These are phyloP conservation scores for Oligia fasciuncula DNA, from an alignment of 2,888 invertebrate species.

Conservation along the genomic window DNA sequence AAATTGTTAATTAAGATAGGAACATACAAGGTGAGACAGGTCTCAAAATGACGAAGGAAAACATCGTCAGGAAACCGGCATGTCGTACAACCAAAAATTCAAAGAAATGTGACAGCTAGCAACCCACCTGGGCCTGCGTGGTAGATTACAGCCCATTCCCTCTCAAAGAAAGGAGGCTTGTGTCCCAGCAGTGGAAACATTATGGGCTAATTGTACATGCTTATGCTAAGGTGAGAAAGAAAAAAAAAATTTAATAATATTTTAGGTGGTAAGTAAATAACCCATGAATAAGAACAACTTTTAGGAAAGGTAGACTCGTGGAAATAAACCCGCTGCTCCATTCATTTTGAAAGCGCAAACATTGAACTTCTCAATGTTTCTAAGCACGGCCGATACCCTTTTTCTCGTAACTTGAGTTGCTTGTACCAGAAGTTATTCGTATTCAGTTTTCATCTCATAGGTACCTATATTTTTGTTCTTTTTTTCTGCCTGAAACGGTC, in stretches of 20 bases:
- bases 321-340: neutral
- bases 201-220: no score
- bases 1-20: slow-evolving; percentile 22
- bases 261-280: neutral
- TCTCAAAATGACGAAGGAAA: neutral
- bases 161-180: no score
- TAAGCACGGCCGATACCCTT: slow-evolving; percentile 1
- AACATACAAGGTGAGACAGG: neutral
- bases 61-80: neutral
- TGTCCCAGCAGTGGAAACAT: no score
- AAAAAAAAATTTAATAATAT: neutral
- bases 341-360: slow-evolving; percentile 20
- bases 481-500: neutral
- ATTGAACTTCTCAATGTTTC: neutral
- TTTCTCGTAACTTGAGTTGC: slow-evolving; percentile 5
- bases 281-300: slow-evolving; percentile 10
- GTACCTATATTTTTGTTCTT: neutral
- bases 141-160: neutral
- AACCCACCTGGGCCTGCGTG: neutral
- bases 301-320: neutral
- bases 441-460: neutral
- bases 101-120: no score
- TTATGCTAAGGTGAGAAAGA: neutral
- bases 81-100: neutral
- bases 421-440: slow-evolving; percentile 1